phyloP scores from a whole-genome alignment of 2,888 invertebrate genomes.

The Eupeodes luniger region DNA sequence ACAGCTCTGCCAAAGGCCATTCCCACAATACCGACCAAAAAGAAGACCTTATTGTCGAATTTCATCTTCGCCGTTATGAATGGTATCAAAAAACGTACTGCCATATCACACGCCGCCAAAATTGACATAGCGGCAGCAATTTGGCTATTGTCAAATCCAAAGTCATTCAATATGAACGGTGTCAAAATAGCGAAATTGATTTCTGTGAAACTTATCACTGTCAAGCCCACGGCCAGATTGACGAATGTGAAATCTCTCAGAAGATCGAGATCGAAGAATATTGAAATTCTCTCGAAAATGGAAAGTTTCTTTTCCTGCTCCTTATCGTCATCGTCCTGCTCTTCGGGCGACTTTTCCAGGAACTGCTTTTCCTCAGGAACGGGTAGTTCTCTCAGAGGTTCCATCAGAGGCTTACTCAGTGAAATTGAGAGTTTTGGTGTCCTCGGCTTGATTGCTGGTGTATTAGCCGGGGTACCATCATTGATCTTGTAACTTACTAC shows the following conservation, averaged over 20 bases:
- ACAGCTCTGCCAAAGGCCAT: conserved; percentile 87
- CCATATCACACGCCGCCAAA: conserved; percentile 88
- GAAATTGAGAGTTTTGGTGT: conserved; percentile 59
- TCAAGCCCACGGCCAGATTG: conserved; percentile 89
- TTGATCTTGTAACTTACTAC: conserved; percentile 79
- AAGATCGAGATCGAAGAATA: conserved; percentile 90
- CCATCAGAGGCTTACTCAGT: conserved; percentile 26
- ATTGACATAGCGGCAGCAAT: conserved; percentile 89
- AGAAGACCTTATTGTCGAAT: conserved; percentile 89
- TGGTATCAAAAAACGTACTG: conserved; percentile 88
- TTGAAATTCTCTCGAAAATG: conserved; percentile 86
- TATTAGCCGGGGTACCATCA: conserved; percentile 78
- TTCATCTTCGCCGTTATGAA: conserved; percentile 88
- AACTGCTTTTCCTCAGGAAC: conserved; percentile 42
- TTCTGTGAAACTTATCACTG: conserved; percentile 89
- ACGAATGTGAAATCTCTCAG: conserved; percentile 88
- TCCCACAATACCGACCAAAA: conserved; percentile 87
- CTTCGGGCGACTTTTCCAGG: conserved; percentile 46
- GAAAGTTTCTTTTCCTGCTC: conserved; percentile 83
- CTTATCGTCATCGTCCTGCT: conserved; percentile 79
- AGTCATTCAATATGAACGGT: conserved; percentile 89
- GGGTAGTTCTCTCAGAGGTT: conserved; percentile 47
- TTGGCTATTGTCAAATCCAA: conserved; percentile 85
- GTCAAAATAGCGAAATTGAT: conserved; percentile 90
- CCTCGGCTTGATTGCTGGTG: conserved; percentile 55